These are phyloP conservation scores for Neogale vison DNA, from an alignment of 2,113 vertebrate genomes.

Conservation along the genomic window DNA sequence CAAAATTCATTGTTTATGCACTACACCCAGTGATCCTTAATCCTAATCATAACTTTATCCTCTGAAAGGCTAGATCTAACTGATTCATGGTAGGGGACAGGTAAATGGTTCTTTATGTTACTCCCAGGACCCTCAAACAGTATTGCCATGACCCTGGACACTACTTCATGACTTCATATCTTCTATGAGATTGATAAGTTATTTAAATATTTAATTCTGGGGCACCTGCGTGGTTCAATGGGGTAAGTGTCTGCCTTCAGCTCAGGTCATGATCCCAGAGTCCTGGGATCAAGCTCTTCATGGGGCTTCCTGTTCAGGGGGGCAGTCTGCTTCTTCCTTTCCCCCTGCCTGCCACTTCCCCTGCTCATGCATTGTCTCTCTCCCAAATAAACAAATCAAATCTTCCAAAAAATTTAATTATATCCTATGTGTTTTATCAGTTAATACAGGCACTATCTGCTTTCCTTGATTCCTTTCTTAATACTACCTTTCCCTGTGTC, in stretches of 20 bases:
- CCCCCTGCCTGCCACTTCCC: too few species aligned
- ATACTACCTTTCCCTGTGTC: not conserved
- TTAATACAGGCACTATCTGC: not conserved
- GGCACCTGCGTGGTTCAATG: too few species aligned
- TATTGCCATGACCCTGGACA: not conserved
- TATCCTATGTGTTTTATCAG: not conserved
- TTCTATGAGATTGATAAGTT: not conserved
- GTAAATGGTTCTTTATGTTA: not conserved
- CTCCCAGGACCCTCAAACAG: not conserved
- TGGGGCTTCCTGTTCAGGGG: too few species aligned
- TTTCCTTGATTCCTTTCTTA: not conserved
- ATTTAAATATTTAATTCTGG: not conserved
- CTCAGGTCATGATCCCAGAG: too few species aligned
- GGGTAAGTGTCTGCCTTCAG: too few species aligned
- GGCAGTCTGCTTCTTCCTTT: too few species aligned
- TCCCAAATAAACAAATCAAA: too few species aligned
- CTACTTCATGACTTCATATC: not conserved
- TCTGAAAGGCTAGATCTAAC: not conserved
- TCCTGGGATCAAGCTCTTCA: too few species aligned
- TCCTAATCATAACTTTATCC: not conserved
- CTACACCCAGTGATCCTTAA: not conserved
- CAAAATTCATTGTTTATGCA: too few species aligned
- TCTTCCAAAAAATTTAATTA: not conserved
- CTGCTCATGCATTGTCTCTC: too few species aligned
- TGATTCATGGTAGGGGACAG: not conserved